Conservation (phyloP, 2,113 vertebrate species). For the Leptocoma aspasia region DNA sequence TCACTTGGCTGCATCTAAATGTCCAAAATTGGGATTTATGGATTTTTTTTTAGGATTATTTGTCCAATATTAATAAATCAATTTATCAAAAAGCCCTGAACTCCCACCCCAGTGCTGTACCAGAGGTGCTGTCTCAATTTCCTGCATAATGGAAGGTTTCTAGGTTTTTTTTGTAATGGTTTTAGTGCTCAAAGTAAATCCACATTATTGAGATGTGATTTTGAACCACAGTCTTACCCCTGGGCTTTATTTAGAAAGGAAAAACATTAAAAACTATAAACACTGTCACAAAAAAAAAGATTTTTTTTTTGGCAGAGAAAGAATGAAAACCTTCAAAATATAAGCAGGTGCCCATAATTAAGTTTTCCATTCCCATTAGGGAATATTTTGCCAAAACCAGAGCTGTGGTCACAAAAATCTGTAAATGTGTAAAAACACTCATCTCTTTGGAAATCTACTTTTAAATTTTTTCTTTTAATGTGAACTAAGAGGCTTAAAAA, state of each 20-base stretch:
- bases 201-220: neutral
- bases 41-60: rapidly evolving
- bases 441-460: neutral
- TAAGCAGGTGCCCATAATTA: neutral
- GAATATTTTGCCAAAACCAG: neutral
- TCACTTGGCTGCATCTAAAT: neutral
- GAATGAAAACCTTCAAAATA: neutral
- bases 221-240: neutral
- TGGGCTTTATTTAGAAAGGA: neutral
- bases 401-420: neutral
- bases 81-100: neutral
- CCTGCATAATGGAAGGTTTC: neutral
- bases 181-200: neutral
- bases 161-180: neutral
- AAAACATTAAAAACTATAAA: neutral
- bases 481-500: neutral
- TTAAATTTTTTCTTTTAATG: neutral
- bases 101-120: neutral
- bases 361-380: neutral
- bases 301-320: neutral
- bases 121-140: neutral
- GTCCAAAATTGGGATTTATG: neutral
- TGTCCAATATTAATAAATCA: neutral
- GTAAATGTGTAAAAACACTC: neutral
- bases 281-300: neutral